These are phyloP conservation scores for Drosophila setosimentum DNA, from an alignment of 2,888 invertebrate genomes.

Conservation along the genomic window DNA sequence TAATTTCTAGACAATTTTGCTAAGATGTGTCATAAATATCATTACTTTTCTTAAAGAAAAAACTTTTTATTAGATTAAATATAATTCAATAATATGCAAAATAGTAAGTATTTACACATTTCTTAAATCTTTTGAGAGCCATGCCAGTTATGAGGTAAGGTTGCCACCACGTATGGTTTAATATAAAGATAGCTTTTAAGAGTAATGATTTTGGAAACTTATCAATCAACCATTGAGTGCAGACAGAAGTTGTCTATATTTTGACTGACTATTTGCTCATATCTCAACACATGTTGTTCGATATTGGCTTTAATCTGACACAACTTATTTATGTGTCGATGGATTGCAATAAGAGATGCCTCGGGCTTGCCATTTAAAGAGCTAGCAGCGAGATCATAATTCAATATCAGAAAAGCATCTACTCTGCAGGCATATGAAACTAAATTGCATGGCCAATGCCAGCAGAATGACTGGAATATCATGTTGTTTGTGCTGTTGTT, in stretches of 20 bases:
- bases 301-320: slow-evolving; percentile 49
- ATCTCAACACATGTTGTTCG: slow-evolving; percentile 39
- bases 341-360: slow-evolving; percentile 18
- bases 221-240: slow-evolving; percentile 8
- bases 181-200: not conserved
- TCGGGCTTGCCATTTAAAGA: slow-evolving; percentile 59
- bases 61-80: not conserved
- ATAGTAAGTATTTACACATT: not conserved
- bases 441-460: slow-evolving; percentile 68
- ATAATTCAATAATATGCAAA: not conserved
- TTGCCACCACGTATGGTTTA: not conserved
- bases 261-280: not conserved
- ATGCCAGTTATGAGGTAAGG: not conserved
- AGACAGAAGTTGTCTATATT: not conserved
- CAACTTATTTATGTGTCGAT: slow-evolving; percentile 56
- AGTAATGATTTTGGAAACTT: not conserved
- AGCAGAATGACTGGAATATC: slow-evolving; percentile 31
- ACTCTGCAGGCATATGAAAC: slow-evolving; percentile 68
- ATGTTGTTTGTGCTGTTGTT: slow-evolving; percentile 39
- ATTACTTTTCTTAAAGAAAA: not conserved
- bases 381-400: slow-evolving; percentile 66
- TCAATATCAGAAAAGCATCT: slow-evolving; percentile 73
- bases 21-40: slow-evolving; percentile 6
- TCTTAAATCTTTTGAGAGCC: not conserved
- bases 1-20: slow-evolving; percentile 3